Conservation (phyloP, 2,113 vertebrate species). For the Sula dactylatra region DNA sequence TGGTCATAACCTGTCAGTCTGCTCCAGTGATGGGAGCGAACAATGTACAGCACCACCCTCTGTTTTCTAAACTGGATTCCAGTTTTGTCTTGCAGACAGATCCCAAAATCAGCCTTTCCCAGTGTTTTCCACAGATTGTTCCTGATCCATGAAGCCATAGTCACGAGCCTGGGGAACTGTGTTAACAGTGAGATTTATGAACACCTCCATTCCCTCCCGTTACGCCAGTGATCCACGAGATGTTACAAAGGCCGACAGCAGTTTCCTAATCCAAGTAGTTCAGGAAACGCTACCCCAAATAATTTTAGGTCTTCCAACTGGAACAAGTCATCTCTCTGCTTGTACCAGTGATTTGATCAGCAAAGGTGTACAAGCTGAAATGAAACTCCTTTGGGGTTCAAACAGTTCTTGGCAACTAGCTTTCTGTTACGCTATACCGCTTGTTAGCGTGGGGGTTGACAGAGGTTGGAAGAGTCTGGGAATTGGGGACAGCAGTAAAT, state of each 20-base stretch:
- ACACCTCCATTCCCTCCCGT: neutral
- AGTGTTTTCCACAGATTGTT: neutral
- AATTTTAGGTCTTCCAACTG: neutral
- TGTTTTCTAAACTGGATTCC: neutral
- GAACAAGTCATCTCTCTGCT: neutral
- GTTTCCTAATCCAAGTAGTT: neutral
- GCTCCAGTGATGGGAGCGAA: rapidly evolving
- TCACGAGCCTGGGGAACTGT: neutral
- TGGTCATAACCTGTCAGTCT: neutral
- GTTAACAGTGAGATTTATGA: neutral
- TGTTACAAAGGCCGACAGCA: neutral
- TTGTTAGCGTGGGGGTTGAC: rapidly evolving
- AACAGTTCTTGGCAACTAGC: neutral
- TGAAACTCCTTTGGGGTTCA: neutral
- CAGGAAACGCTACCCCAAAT: neutral
- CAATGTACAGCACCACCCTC: neutral
- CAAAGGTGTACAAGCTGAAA: neutral
- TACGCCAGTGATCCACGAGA: neutral
- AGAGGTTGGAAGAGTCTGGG: neutral
- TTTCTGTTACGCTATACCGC: neutral
- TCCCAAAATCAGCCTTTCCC: neutral
- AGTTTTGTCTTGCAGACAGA: neutral
- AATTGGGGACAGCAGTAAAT: neutral
- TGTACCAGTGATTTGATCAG: neutral
- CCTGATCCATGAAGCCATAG: neutral